Evolutionary conservation across 53 echinoderm and acorn worm species (phyloP).

Genomic region (Mesocentrotus franciscanus): DNA sequence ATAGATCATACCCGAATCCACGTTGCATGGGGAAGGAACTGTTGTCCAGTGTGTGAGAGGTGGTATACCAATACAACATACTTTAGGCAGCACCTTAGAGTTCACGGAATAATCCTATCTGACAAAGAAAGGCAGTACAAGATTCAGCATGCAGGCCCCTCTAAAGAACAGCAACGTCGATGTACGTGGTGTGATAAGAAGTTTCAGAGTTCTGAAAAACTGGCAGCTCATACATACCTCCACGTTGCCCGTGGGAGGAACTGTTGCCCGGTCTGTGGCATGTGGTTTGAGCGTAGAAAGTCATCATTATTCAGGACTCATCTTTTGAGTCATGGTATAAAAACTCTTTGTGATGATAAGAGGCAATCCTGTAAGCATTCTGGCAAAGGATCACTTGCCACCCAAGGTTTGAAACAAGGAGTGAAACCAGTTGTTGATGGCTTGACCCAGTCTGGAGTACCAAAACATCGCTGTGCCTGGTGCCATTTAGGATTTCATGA

Average conservation of each 20-base stretch:
- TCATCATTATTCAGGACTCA: neutral
- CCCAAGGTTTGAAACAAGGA: neutral
- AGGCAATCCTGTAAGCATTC: neutral
- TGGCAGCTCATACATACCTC: neutral
- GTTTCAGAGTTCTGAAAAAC: neutral
- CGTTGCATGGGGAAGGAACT: neutral
- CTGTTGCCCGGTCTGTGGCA: conserved; percentile 7
- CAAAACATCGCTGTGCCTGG: neutral
- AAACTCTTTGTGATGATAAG: neutral
- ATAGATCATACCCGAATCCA: neutral
- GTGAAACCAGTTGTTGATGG: neutral
- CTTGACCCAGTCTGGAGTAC: neutral
- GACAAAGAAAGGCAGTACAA: neutral
- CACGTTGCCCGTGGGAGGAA: neutral
- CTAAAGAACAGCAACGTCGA: neutral
- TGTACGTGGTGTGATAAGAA: conserved; percentile 1
- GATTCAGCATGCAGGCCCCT: neutral
- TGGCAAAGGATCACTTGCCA: neutral
- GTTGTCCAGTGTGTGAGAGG: neutral
- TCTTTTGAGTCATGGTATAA: neutral
- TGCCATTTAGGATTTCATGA: neutral
- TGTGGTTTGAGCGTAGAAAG: neutral
- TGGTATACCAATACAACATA: neutral
- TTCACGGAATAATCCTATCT: neutral
- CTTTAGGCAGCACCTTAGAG: neutral